Conservation (phyloP, 2,113 vertebrate species). For the Amazona vittata region DNA sequence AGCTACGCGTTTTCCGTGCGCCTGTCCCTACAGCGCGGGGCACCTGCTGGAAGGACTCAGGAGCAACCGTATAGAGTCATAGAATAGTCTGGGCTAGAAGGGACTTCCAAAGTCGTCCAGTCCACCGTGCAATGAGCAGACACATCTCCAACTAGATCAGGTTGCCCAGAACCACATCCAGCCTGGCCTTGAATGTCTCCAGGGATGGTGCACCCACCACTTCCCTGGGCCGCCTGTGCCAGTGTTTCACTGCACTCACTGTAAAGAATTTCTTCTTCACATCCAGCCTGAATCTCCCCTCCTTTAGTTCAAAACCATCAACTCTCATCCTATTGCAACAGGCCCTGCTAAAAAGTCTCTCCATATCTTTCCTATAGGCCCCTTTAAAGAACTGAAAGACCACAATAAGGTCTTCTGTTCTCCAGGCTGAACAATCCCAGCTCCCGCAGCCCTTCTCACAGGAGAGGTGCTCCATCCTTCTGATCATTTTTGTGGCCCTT, state of each 20-base stretch:
- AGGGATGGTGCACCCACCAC: neutral
- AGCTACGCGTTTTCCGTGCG: fast-evolving
- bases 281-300: neutral
- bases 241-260: neutral
- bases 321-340: neutral
- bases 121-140: neutral
- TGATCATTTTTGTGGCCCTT: neutral
- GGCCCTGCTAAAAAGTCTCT: neutral
- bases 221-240: neutral
- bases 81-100: neutral
- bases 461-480: neutral
- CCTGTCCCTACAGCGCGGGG: fast-evolving
- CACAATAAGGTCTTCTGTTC: neutral
- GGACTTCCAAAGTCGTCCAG: neutral
- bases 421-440: neutral
- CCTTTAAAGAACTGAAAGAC: neutral
- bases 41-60: neutral
- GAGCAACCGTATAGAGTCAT: neutral
- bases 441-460: neutral
- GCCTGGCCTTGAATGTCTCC: neutral
- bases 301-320: neutral
- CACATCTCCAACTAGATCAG: neutral
- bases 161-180: neutral
- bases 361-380: neutral
- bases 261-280: neutral